Evolutionary conservation across 2,888 invertebrate genomes (phyloP), one percentile per base, ranked within the genome.

Genomic region (Drosophila nigricruria): DNA sequence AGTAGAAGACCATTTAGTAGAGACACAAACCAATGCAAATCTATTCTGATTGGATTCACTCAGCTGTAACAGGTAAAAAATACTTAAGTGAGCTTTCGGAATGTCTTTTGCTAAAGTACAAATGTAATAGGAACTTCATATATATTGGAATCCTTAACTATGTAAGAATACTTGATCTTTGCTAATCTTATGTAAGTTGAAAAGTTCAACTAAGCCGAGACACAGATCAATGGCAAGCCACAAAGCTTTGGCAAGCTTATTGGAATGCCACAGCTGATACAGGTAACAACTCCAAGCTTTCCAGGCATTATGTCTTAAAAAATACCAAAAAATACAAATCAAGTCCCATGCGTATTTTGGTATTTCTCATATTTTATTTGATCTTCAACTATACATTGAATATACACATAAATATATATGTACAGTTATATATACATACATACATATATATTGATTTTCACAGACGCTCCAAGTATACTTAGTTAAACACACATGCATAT

Each of bases 391-490:
- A 70, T 65, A 70, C 74, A 77, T 66, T 69, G 73, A 74, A 69
- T 70, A 64, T 69, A 69, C 50, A 83, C 70, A 74, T 75, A 49
- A 45, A 25, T 45, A 30, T 18, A 66, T 53, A 71, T 60, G 6
- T 52, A 34, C 70, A 30, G 23, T 8, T 3, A 10, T 27, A n/a
- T 5, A 27, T 47, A n/a, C 10, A n/a, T 18, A 10, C 10, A n/a
- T 40, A 2, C 3, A 65, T 54, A 72, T 56, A 52, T 52, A 34
- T 73, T 79, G 54, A 66, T 75, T 82, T 82, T 88, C 81, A 86
- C 88, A 88, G 87, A 83, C 81, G 76, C 63, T 86, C 70, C 57
- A 85, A 73, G 66, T 77, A 75, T 75, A 85, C 70, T 57, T 58
- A 50, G 49, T 67, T 76, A 72, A 82, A 82, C 70, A 79, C 64